Percentiles rank a stretch among this genome's conserved stretches.
phyloP scores from a whole-genome alignment of 2,888 invertebrate genomes.

The Amaurobius ferox region DNA sequence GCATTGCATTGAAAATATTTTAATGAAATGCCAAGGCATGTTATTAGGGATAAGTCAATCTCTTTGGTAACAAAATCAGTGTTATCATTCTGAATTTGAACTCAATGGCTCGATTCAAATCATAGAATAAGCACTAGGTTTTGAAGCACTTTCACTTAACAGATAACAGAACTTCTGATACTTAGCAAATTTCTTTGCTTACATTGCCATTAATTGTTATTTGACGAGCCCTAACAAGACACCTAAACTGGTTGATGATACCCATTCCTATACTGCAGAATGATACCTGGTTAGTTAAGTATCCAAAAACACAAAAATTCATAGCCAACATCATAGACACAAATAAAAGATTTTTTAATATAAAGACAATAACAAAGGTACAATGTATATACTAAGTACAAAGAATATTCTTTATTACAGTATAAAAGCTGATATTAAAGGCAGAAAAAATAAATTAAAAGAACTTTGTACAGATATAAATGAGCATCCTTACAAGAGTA shows the following conservation, averaged over 20 bases:
- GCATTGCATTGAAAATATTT: no score
- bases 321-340: not conserved
- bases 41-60: no score
- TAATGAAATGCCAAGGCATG: no score
- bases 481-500: constrained; percentile 14
- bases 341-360: constrained; percentile 16
- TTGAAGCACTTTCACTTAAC: no score
- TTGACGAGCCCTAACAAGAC: not conserved
- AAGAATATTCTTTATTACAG: constrained; percentile 27
- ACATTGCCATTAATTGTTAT: not conserved
- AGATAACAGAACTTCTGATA: no score
- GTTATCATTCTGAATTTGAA: no score
- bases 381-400: constrained; percentile 41
- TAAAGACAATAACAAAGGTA: constrained; percentile 37
- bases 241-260: not conserved
- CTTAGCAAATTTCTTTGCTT: no score
- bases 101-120: no score
- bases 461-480: constrained; percentile 18
- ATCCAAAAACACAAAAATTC: not conserved
- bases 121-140: no score
- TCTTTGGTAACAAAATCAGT: no score
- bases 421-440: constrained; percentile 48
- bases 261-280: no score
- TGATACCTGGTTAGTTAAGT: not conserved
- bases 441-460: constrained; percentile 32